These are phyloP conservation scores for Enteromius fasciolatus DNA, from an alignment of 2,797 vertebrate species.

Conservation along the genomic window DNA sequence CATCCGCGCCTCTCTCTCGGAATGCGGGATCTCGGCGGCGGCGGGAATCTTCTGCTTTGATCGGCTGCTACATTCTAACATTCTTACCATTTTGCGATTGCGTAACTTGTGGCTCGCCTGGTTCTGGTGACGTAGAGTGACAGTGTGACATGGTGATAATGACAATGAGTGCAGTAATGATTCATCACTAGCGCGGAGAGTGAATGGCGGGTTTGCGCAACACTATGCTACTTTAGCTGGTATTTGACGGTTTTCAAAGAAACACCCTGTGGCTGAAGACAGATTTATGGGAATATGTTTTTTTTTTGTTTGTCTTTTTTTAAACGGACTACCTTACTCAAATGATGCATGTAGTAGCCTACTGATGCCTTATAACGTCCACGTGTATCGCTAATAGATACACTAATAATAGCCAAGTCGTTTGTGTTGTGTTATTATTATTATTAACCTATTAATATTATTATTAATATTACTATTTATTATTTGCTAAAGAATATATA, in stretches of 20 bases:
- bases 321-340: not conserved
- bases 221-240: not conserved
- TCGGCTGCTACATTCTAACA: not conserved
- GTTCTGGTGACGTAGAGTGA: not conserved
- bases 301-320: not conserved
- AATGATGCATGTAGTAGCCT: not conserved
- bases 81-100: not conserved
- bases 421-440: too few relatives aligned
- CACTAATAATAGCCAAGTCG: too few relatives aligned
- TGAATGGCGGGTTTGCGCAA: constrained; percentile 1
- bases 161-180: constrained; percentile 1
- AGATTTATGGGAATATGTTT: not conserved
- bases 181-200: not conserved
- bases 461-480: too few relatives aligned
- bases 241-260: not conserved
- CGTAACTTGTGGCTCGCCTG: not conserved
- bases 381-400: too few relatives aligned
- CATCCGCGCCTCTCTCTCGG: not conserved
- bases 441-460: too few relatives aligned
- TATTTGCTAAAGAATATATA: too few relatives aligned
- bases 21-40: constrained; percentile 1
- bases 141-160: not conserved
- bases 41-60: not conserved
- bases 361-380: too few relatives aligned
- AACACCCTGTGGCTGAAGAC: not conserved